These are phyloP conservation scores for Gibbula magus DNA, from an alignment of 2,888 invertebrate species.

Conservation along the genomic window DNA sequence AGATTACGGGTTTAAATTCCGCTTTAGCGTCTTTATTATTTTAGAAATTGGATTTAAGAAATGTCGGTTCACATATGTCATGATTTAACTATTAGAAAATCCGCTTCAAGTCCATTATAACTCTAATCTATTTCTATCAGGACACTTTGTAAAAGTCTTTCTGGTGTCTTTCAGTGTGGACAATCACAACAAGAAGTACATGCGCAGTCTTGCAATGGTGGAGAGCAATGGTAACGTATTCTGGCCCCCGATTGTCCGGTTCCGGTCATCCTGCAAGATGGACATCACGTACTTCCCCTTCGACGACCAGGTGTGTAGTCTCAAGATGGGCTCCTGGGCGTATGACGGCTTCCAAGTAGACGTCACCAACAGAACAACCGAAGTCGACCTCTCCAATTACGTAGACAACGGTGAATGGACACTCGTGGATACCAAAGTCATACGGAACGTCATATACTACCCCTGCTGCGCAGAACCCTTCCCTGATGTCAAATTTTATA, in stretches of 20 bases:
- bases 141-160: too few relatives aligned
- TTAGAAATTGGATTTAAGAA: too few relatives aligned
- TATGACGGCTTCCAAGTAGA: conserved; percentile 71
- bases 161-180: conserved; percentile 77
- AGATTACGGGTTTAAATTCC: too few relatives aligned
- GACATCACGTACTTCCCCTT: conserved; percentile 79
- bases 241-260: conserved; percentile 79
- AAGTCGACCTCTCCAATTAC: conserved; percentile 77
- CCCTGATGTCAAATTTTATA: conserved; percentile 78
- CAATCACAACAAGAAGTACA: conserved; percentile 79
- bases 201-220: conserved; percentile 79
- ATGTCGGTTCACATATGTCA: too few relatives aligned
- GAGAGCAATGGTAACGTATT: conserved; percentile 78
- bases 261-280: conserved; percentile 78
- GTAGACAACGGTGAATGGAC: conserved; percentile 79
- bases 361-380: conserved; percentile 70
- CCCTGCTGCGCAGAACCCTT: conserved; percentile 78
- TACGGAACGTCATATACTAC: conserved; percentile 76
- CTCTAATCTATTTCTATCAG: too few relatives aligned
- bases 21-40: too few relatives aligned
- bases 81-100: too few relatives aligned
- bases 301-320: conserved; percentile 76
- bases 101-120: too few relatives aligned
- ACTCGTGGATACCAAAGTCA: conserved; percentile 75
- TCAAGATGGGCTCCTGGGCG: conserved; percentile 77